Evolutionary conservation across 2,797 vertebrate genomes (phyloP).

Genomic region (Stomatorhinus walkeri): DNA sequence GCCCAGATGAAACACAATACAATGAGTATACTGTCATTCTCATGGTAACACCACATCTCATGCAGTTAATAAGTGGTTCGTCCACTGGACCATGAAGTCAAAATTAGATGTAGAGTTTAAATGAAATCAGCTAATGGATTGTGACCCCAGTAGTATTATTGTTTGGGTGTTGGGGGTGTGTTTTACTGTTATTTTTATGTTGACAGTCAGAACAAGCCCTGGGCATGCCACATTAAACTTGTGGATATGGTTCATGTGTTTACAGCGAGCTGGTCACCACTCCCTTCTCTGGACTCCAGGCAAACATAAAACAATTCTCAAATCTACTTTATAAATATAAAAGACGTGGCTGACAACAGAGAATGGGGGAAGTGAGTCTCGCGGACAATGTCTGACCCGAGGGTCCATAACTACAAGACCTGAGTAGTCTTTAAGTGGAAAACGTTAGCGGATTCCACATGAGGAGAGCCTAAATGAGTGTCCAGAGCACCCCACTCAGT

Average conservation of each 20-base stretch:
- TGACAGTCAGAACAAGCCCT: not conserved
- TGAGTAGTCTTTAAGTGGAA: not conserved
- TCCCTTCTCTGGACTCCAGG: not conserved
- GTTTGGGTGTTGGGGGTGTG: not conserved
- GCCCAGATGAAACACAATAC: not conserved
- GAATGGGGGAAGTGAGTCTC: not conserved
- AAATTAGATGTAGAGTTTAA: not conserved
- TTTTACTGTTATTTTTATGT: not conserved
- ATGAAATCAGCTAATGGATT: not conserved
- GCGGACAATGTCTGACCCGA: not conserved
- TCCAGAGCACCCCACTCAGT: not conserved
- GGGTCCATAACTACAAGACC: not conserved
- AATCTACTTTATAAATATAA: not conserved
- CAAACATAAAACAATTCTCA: not conserved
- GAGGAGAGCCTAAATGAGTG: not conserved
- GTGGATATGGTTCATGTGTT: not conserved
- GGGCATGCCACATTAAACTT: not conserved
- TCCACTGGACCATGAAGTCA: not conserved
- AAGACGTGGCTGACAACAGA: not conserved
- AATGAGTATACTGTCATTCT: not conserved
- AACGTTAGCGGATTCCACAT: not conserved
- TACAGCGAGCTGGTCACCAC: conserved; percentile 1
- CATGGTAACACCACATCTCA: not conserved
- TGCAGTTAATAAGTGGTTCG: not conserved
- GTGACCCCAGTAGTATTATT: not conserved